Conservation (phyloP, 2,113 vertebrate species). For the Thunnus thynnus region DNA sequence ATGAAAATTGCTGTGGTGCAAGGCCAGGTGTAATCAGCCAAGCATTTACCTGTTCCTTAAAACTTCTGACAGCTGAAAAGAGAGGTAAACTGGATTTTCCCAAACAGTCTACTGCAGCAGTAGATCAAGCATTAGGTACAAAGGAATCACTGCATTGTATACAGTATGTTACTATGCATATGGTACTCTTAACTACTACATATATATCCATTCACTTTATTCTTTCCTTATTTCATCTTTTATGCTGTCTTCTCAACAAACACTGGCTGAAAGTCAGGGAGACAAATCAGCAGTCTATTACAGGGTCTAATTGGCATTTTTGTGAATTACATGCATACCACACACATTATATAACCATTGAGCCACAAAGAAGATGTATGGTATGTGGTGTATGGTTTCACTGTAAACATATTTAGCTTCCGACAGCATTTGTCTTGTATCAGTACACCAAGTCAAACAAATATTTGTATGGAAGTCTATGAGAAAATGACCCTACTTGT, state of each 20-base stretch:
- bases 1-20: background rate
- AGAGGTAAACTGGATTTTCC: background rate
- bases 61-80: conserved; percentile 19
- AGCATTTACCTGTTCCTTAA: background rate
- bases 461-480: no score
- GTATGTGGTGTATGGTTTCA: no score
- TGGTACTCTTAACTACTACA: no score
- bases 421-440: no score
- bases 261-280: background rate
- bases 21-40: conserved; percentile 6
- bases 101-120: background rate
- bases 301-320: background rate
- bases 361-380: no score
- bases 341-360: no score
- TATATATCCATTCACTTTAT: background rate
- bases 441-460: no score
- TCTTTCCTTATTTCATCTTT: background rate
- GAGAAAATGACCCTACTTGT: no score
- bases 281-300: background rate
- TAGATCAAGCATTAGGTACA: background rate
- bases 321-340: no score
- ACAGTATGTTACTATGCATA: background rate
- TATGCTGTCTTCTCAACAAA: background rate
- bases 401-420: no score
- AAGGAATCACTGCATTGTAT: background rate